phyloP scores from a whole-genome alignment of 2,888 invertebrate genomes.

The Odontothrips loti region DNA sequence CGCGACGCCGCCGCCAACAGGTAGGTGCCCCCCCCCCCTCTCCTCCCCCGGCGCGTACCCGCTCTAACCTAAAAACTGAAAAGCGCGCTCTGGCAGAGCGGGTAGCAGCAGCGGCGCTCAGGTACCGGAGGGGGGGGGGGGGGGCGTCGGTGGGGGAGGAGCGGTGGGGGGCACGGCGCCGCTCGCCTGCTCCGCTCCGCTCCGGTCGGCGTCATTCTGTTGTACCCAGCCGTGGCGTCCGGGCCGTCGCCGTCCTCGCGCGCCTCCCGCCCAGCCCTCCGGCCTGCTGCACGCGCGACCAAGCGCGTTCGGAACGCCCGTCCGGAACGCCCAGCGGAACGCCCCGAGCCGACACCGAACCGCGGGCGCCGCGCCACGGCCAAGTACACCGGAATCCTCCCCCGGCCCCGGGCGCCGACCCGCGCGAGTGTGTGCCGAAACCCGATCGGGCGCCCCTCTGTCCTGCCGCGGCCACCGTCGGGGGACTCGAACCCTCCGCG shows the following conservation, averaged over 20 bases:
- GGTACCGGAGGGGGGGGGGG: neutral
- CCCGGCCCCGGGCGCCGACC: neutral
- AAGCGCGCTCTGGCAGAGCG: neutral
- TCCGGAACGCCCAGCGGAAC: neutral
- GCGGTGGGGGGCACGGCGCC: neutral
- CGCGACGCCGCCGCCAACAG: neutral
- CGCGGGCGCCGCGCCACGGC: too few species aligned
- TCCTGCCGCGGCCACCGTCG: too few species aligned
- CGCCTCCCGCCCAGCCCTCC: neutral
- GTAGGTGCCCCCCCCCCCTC: neutral
- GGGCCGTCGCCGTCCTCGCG: neutral
- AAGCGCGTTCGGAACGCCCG: neutral
- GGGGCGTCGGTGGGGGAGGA: neutral
- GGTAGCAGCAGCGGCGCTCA: neutral
- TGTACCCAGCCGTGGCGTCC: neutral
- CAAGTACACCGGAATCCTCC: too few species aligned
- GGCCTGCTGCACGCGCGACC: neutral
- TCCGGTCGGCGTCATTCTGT: conserved; percentile 12
- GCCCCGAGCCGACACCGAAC: neutral
- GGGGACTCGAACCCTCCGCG: too few species aligned
- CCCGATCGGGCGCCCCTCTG: neutral
- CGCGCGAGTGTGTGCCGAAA: neutral
- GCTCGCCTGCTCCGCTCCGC: neutral
- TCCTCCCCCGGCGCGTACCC: neutral
- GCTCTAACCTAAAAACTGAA: conserved; percentile 11